Percentiles rank a stretch among this genome's conserved stretches.
phyloP scores from a whole-genome alignment of 92 coral and sea anemone species.

The Epizoanthus scotinus region DNA sequence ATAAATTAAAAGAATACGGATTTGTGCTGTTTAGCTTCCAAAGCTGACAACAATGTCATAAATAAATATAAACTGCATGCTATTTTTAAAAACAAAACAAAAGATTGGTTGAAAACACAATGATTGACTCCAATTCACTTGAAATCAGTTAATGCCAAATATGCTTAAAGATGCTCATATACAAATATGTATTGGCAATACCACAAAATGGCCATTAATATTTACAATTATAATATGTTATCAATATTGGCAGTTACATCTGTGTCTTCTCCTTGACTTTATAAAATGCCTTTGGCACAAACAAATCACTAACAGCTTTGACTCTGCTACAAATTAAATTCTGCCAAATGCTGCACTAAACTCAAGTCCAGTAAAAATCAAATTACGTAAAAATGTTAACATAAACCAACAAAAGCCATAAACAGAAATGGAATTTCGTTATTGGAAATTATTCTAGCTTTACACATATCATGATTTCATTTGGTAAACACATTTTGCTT shows the following conservation, averaged over 20 bases:
- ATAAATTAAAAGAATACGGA: background rate
- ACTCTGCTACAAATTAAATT: too few relatives aligned
- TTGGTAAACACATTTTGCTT: background rate
- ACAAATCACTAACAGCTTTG: too few relatives aligned
- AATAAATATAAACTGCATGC: background rate
- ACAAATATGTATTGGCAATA: background rate
- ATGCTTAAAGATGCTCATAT: background rate
- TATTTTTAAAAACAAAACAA: background rate
- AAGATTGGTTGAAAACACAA: constrained; percentile 2
- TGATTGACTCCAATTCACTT: background rate
- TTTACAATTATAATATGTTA: background rate
- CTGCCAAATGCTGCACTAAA: too few relatives aligned
- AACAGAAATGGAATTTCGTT: too few relatives aligned
- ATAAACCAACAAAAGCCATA: too few relatives aligned
- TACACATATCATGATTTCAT: background rate
- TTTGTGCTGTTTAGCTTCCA: background rate
- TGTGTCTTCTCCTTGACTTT: background rate
- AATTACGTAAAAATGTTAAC: too few relatives aligned
- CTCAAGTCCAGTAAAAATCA: too few relatives aligned
- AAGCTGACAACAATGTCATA: background rate
- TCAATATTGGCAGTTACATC: background rate
- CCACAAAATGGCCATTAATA: background rate
- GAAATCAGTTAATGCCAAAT: background rate
- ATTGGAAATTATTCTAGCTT: too few relatives aligned
- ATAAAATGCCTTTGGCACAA: too few relatives aligned